Percentiles rank a stretch among this genome's conserved stretches.
Evolutionary conservation across 2,797 vertebrate species (phyloP).

Genomic region (Cossypha heuglini): DNA sequence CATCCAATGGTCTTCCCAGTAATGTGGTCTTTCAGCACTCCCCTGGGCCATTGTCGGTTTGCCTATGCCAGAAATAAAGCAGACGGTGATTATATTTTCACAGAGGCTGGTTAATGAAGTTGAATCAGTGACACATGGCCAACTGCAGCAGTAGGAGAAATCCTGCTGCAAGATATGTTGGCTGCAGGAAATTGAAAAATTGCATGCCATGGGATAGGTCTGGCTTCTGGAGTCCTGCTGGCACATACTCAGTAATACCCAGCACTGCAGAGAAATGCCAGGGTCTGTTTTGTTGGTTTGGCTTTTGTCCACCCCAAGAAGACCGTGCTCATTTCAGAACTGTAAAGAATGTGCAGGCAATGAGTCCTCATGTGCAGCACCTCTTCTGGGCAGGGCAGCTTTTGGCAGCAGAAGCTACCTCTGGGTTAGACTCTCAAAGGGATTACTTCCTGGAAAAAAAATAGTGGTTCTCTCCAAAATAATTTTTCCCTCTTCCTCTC

Average conservation of each 20-base stretch:
- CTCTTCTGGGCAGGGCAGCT: background rate
- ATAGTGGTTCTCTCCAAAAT: background rate
- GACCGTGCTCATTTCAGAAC: background rate
- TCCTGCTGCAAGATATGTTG: background rate
- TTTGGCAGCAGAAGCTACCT: background rate
- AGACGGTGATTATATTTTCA: background rate
- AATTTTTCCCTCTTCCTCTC: background rate
- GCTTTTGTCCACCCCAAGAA: background rate
- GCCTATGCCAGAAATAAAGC: background rate
- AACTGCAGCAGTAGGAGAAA: background rate
- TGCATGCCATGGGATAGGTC: background rate
- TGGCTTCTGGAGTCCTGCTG: background rate
- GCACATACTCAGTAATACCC: background rate
- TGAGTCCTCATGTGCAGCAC: background rate
- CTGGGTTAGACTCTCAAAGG: background rate
- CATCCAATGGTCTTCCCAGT: background rate
- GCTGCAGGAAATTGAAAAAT: background rate
- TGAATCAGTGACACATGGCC: background rate
- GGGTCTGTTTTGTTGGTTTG: conserved; percentile 5
- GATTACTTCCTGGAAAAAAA: background rate
- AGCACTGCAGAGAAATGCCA: background rate
- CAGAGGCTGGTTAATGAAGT: background rate
- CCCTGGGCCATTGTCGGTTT: fast-evolving
- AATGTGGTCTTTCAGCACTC: background rate
- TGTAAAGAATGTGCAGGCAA: background rate